These are phyloP conservation scores for Tenthredo amoena DNA, from an alignment of 2,888 invertebrate genomes.

Conservation along the genomic window DNA sequence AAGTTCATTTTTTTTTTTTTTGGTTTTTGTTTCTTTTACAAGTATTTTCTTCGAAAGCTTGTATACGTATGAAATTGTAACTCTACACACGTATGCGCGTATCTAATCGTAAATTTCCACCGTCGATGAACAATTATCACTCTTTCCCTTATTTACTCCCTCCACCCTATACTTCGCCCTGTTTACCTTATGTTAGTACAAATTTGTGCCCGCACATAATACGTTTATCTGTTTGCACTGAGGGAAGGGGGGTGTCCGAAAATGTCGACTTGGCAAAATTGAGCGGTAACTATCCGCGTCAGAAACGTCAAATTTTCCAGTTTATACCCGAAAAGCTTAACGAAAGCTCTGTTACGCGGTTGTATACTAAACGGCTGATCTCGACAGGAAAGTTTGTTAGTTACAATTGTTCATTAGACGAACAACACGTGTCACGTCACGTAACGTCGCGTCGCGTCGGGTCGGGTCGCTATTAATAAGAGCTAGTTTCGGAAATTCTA, in stretches of 20 bases:
- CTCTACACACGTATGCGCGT: not conserved
- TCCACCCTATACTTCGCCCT: not conserved
- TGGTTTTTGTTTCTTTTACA: too few relatives aligned
- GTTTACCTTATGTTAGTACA: not conserved
- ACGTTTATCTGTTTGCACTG: not conserved
- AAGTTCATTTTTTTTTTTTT: too few relatives aligned
- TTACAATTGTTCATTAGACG: slow-evolving; percentile 12
- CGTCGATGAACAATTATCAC: not conserved
- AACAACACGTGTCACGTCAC: not conserved
- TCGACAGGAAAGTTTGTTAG: slow-evolving; percentile 2
- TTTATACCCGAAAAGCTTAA: not conserved
- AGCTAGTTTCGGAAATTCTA: not conserved
- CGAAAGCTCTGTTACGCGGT: not conserved
- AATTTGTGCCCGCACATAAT: not conserved
- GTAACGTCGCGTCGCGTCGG: not conserved
- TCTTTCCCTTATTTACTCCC: not conserved
- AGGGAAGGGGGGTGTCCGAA: not conserved
- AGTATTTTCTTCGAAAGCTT: not conserved
- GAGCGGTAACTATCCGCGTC: not conserved
- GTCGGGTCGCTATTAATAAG: not conserved
- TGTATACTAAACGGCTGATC: slow-evolving; percentile 18
- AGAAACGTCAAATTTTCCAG: not conserved
- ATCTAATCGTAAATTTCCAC: not conserved
- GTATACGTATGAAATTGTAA: not conserved
- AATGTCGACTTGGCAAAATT: slow-evolving; percentile 23